These are phyloP conservation scores for Melopsittacus undulatus DNA, from an alignment of 2,797 vertebrate genomes.

Conservation along the genomic window DNA sequence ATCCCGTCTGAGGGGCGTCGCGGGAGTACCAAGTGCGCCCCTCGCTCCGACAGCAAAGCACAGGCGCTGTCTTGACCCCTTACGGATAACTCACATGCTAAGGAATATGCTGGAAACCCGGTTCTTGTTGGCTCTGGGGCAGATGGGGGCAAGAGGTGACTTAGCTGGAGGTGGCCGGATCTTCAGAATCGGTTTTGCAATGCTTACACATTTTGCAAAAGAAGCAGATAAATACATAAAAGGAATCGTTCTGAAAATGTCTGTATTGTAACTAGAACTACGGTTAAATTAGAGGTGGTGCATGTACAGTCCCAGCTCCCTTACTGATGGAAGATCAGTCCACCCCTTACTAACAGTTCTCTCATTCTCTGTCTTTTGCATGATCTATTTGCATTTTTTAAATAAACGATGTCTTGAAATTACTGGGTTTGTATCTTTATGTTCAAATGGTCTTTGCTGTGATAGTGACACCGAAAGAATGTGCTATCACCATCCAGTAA, in stretches of 20 bases:
- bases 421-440: not conserved
- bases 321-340: not conserved
- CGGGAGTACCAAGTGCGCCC: not conserved
- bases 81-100: not conserved
- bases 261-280: not conserved
- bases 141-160: not conserved
- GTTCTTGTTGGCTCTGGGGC: not conserved
- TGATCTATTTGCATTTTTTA: not conserved
- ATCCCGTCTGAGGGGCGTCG: not conserved
- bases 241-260: not conserved
- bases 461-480: not conserved
- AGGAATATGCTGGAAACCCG: constrained; percentile 43
- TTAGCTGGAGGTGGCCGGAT: not conserved
- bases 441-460: not conserved
- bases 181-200: not conserved
- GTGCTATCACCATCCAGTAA: not conserved
- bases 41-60: not conserved
- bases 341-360: not conserved
- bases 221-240: not conserved
- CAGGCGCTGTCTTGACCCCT: not conserved
- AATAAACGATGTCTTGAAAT: not conserved
- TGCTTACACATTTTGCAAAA: not conserved
- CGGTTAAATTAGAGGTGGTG: not conserved
- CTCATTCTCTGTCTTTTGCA: not conserved
- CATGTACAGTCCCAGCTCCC: not conserved